These are phyloP conservation scores for Pogona vitticeps DNA, from an alignment of 2,113 vertebrate genomes.

Conservation along the genomic window DNA sequence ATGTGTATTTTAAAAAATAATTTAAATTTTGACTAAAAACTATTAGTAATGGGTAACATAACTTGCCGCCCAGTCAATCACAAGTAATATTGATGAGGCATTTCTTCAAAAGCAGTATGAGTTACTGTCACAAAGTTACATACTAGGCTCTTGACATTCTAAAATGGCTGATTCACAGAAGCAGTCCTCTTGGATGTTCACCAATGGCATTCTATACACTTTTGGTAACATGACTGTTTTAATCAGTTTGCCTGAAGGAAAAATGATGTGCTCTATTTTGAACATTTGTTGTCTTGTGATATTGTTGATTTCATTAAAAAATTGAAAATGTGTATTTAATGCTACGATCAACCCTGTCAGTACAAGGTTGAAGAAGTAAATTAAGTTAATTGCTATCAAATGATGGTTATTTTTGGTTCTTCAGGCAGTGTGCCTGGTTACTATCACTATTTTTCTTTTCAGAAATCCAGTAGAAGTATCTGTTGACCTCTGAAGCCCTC, in stretches of 20 bases:
- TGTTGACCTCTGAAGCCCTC: constrained; percentile 43
- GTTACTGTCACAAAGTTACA: too few relatives aligned
- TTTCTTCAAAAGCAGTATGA: too few relatives aligned
- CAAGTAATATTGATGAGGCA: too few relatives aligned
- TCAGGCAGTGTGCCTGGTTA: not conserved
- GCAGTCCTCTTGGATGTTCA: not conserved
- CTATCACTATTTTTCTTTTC: not conserved
- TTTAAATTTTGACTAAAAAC: not conserved
- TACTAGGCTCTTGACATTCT: too few relatives aligned
- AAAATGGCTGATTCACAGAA: not conserved
- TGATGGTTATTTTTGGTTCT: not conserved
- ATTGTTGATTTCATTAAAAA: not conserved
- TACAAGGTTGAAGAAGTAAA: not conserved
- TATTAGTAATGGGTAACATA: not conserved
- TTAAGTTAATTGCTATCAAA: not conserved
- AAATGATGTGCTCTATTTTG: not conserved
- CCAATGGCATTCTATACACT: not conserved
- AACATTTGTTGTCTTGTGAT: not conserved
- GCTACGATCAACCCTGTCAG: not conserved
- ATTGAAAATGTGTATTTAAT: constrained; percentile 13
- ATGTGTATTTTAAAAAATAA: too few relatives aligned
- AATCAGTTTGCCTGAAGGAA: not conserved
- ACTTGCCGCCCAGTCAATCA: not conserved
- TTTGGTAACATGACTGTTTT: not conserved
- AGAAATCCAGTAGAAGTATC: constrained; percentile 49